Conservation (phyloP, 1,140 invertebrate genomes). For the Lordiphosa clarofinis region DNA sequence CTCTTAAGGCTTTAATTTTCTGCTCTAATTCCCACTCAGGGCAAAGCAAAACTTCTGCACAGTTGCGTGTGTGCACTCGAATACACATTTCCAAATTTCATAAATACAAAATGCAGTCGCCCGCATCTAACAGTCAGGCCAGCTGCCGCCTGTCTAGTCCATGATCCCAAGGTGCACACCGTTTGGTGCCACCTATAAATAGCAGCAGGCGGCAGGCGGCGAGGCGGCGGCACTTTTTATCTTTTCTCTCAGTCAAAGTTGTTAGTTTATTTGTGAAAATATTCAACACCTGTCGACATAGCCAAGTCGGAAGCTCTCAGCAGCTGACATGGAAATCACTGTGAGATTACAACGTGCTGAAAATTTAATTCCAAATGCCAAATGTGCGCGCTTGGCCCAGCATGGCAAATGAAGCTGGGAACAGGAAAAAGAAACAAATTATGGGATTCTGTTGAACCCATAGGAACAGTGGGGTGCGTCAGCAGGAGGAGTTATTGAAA, state of each 20-base stretch:
- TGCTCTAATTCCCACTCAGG: constrained; percentile 76
- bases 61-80: constrained; percentile 57
- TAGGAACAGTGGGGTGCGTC: not conserved
- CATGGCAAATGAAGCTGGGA: constrained; percentile 25
- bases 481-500: not conserved
- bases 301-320: constrained; percentile 13
- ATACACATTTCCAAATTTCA: constrained; percentile 64
- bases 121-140: constrained; percentile 47
- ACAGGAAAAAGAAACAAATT: not conserved
- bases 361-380: constrained; percentile 41
- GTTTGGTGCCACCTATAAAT: constrained; percentile 11
- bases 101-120: constrained; percentile 70
- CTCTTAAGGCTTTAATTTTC: constrained; percentile 50
- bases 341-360: constrained; percentile 37
- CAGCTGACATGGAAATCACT: constrained; percentile 25
- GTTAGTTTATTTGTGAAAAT: constrained; percentile 17
- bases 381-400: constrained; percentile 3
- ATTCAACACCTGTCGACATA: constrained; percentile 57
- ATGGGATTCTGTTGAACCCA: constrained; percentile 6
- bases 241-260: constrained; percentile 15
- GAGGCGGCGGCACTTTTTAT: constrained; percentile 36
- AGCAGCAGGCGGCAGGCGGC: constrained; percentile 21
- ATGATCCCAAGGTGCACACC: constrained; percentile 13
- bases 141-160: constrained; percentile 10
- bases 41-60: constrained; percentile 55